Evolutionary conservation across 1,140 invertebrate species (phyloP), one percentile per base, ranked within the genome.

Genomic region (Anastatus disparis): DNA sequence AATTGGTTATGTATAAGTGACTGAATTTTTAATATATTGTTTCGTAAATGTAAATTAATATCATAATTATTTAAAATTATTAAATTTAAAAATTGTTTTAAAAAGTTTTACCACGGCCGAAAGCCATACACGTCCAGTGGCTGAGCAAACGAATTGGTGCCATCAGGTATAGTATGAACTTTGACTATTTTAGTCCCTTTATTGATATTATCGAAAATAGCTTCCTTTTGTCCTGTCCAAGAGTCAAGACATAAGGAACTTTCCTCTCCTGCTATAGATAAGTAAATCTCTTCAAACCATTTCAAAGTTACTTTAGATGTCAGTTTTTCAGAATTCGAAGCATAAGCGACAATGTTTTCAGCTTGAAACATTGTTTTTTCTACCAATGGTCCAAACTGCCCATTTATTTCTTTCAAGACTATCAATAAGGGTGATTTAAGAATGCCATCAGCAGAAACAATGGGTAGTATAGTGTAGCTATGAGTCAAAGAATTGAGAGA

Each of bases 401-500:
- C 64, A 44, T 31, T 42, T 24, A 10, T 56, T 67, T 67, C 38
- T 31, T 56, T 1, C 15, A 55, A 24, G 6, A 67, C 50, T 42
- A 67, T 55, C 12, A 67, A 22, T n/a, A 67, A 31, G 0, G 50
- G 64, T n/a, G 50, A 55, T 2, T 48, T 8, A 17, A 42, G 64
- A 17, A 2, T 55, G 0, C 52, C 64, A 22, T 55, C 31, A 15
- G 29, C 48, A 1, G 64, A 67, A 1, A 67, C 31, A 26, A 42
- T 55, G 7, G 52, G 52, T 29, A 55, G 52, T 22, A 67, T 67
- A 24, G 52, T 67, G 24, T 50, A 63, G 24, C 61, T 63, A 44
- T 48, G 44, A 31, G 42, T 46, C 7, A 29, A 9, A 1, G 40
- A 55, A 40, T 26, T 67, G 1, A 67, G 10, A 26, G 38, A 55